Conservation (phyloP, 2,113 vertebrate species). For the Passer montanus region DNA sequence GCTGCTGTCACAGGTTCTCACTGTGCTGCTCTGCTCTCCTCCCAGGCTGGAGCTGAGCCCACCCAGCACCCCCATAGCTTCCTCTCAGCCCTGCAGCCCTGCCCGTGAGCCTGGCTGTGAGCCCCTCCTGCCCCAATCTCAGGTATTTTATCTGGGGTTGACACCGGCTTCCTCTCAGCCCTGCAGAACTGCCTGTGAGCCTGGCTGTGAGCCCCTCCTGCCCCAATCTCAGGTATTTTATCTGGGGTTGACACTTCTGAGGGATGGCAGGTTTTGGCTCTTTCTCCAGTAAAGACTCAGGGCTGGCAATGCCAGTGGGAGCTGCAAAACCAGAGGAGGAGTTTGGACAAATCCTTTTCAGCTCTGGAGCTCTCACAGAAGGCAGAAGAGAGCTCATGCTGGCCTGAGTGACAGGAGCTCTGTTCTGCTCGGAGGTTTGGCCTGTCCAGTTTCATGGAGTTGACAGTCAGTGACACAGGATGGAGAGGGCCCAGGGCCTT, state of each 20-base stretch:
- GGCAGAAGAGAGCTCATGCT: not conserved
- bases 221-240: not conserved
- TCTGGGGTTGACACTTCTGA: not conserved
- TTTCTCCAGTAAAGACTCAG: not conserved
- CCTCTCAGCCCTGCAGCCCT: not conserved
- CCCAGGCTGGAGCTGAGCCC: not conserved
- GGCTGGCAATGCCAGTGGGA: not conserved
- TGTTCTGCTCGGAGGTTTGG: not conserved
- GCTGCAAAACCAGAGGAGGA: not conserved
- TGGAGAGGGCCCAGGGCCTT: not conserved
- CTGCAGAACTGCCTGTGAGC: not conserved
- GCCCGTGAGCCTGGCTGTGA: not conserved
- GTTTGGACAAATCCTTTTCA: not conserved
- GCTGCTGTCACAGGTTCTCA: not conserved
- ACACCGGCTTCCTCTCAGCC: not conserved
- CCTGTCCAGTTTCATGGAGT: not conserved
- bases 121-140: not conserved
- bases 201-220: not conserved
- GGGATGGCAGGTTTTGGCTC: not conserved
- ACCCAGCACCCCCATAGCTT: not conserved
- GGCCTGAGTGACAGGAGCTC: not conserved
- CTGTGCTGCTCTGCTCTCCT: not conserved
- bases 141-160: not conserved
- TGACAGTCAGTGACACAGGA: no score
- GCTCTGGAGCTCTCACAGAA: not conserved